Conservation (phyloP, 2,888 invertebrate species). For the Tenthredo distinguenda region DNA sequence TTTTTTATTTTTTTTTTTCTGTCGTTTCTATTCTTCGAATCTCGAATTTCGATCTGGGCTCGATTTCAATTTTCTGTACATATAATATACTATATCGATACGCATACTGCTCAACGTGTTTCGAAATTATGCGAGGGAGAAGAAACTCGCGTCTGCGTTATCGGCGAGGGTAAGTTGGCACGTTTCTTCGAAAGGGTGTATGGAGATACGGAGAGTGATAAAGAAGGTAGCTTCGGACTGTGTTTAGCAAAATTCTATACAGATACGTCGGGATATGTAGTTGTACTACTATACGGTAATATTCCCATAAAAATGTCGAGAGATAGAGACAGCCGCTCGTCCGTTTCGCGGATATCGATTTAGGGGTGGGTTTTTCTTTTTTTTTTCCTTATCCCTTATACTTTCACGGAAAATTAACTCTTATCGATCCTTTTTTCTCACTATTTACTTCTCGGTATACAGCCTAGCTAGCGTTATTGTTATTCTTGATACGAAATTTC, state of each 20-base stretch:
- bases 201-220: not conserved
- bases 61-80: not conserved
- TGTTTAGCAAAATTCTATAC: not conserved
- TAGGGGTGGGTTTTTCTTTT: not conserved
- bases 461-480: not conserved
- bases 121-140: not conserved
- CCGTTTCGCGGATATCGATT: not conserved
- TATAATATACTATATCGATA: not conserved
- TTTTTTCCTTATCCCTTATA: not conserved
- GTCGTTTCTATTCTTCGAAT: not conserved
- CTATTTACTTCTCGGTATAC: not conserved
- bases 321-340: slow-evolving; percentile 8
- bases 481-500: not conserved
- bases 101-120: not conserved
- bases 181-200: not conserved
- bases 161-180: not conserved
- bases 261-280: not conserved
- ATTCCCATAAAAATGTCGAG: slow-evolving; percentile 32
- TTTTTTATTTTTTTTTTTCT: not conserved
- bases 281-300: not conserved
- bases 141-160: not conserved
- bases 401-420: not conserved
- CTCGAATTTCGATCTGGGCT: not conserved
- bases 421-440: not conserved
- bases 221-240: not conserved